Conservation (phyloP, 2,888 invertebrate genomes). For the Erpobdella octoculata region DNA sequence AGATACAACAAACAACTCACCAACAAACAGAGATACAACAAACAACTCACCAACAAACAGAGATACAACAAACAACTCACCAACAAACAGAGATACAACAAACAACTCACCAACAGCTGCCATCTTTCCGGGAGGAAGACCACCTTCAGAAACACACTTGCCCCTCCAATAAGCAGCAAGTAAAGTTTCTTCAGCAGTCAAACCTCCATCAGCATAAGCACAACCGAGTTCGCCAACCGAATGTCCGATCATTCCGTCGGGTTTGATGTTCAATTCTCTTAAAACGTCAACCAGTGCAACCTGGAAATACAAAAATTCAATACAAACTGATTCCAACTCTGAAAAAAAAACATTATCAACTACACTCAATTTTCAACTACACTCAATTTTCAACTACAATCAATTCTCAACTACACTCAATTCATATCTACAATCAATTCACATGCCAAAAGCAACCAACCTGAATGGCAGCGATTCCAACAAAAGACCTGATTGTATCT, state of each 20-base stretch:
- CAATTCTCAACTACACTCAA: not conserved
- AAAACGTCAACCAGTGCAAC: conserved; percentile 87
- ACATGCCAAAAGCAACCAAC: no score
- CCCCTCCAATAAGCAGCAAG: conserved; percentile 82
- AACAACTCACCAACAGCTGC: conserved; percentile 50
- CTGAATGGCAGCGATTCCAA: conserved; percentile 89
- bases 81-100: not conserved
- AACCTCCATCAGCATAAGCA: conserved; percentile 89
- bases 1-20: no score
- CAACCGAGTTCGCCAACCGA: conserved; percentile 89
- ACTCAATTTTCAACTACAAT: not conserved
- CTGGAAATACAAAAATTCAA: conserved; percentile 43
- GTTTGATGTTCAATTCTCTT: conserved; percentile 64
- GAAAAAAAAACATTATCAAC: not conserved
- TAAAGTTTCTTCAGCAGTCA: conserved; percentile 86
- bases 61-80: no score
- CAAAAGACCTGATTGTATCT: conserved; percentile 79
- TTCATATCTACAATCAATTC: not conserved
- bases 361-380: not conserved
- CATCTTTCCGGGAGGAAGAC: conserved; percentile 44
- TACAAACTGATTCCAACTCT: not conserved
- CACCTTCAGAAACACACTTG: conserved; percentile 47
- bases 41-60: no score
- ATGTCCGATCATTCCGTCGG: conserved; percentile 92
- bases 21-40: no score